These are phyloP conservation scores for Scaptodrosophila lebanonensis DNA, from an alignment of 1,140 invertebrate genomes.

Conservation along the genomic window DNA sequence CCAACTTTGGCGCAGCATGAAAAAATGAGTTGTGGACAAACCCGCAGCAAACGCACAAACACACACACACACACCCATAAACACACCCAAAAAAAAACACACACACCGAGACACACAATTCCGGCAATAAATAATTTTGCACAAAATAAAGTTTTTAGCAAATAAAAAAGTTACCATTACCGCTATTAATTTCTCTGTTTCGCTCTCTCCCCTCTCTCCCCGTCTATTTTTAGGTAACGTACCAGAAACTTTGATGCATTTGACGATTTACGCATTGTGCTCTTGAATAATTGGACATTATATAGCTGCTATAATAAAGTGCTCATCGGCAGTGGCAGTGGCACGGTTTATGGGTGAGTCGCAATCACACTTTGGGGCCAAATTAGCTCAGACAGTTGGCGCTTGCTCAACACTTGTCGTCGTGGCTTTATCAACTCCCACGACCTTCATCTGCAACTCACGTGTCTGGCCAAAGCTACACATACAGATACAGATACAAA, in stretches of 20 bases:
- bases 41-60: conserved; percentile 2
- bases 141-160: conserved; percentile 28
- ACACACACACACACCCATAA: not conserved
- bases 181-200: conserved; percentile 33
- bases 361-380: conserved; percentile 53
- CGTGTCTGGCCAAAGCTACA: conserved; percentile 42
- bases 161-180: conserved; percentile 36
- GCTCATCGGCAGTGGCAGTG: no score
- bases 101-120: not conserved
- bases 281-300: conserved; percentile 2
- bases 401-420: conserved; percentile 47
- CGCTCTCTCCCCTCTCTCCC: conserved; percentile 1
- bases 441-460: not conserved
- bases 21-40: conserved; percentile 2
- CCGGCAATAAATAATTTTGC: conserved; percentile 36
- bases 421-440: conserved; percentile 17
- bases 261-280: no score
- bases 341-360: conserved; percentile 20
- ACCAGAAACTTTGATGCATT: conserved; percentile 9
- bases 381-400: conserved; percentile 52
- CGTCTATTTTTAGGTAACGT: conserved; percentile 39
- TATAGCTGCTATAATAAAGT: not conserved
- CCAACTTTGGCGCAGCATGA: not conserved
- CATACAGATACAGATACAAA: conserved; percentile 26
- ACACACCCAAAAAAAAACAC: conserved; percentile 5